Percentiles rank a stretch among this genome's conserved stretches.
Evolutionary conservation across 2,888 invertebrate genomes (phyloP).

Genomic region (Xanthorhoe designata): DNA sequence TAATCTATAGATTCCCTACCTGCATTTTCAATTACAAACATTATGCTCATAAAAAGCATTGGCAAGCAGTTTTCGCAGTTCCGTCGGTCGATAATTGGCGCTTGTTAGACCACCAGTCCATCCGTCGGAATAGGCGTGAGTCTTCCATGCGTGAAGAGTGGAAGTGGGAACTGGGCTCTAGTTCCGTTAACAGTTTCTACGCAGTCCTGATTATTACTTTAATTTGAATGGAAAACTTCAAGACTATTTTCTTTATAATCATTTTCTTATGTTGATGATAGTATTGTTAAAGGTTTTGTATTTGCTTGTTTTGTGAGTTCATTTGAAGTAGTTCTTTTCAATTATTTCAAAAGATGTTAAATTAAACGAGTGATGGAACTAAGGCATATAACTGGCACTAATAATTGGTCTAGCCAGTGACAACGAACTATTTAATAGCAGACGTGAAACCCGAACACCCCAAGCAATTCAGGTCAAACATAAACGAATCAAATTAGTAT

Average conservation of each 20-base stretch:
- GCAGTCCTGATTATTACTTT: constrained; percentile 25
- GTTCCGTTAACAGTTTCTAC: constrained; percentile 58
- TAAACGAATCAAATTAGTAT: constrained; percentile 10
- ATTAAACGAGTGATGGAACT: background rate
- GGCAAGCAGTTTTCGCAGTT: constrained; percentile 51
- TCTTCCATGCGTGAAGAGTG: constrained; percentile 48
- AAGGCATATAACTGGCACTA: background rate
- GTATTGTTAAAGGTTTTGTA: background rate
- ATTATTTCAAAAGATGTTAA: too few species aligned
- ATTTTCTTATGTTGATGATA: background rate
- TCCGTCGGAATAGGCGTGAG: constrained; percentile 44
- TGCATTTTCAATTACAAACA: background rate
- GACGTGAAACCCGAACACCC: constrained; percentile 9
- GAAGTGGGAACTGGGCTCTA: constrained; percentile 53
- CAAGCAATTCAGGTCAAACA: constrained; percentile 20
- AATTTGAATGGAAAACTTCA: background rate
- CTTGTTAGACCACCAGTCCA: constrained; percentile 55
- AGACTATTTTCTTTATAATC: background rate
- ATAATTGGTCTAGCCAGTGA: background rate
- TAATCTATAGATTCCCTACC: background rate
- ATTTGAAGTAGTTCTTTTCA: too few species aligned
- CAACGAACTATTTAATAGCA: constrained; percentile 11
- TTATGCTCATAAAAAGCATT: constrained; percentile 23
- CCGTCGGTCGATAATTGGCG: constrained; percentile 58
- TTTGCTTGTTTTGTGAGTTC: background rate